Percentiles rank a stretch among this genome's conserved stretches.
Conservation (phyloP, 2,113 vertebrate genomes). For the Piprites chloris region DNA sequence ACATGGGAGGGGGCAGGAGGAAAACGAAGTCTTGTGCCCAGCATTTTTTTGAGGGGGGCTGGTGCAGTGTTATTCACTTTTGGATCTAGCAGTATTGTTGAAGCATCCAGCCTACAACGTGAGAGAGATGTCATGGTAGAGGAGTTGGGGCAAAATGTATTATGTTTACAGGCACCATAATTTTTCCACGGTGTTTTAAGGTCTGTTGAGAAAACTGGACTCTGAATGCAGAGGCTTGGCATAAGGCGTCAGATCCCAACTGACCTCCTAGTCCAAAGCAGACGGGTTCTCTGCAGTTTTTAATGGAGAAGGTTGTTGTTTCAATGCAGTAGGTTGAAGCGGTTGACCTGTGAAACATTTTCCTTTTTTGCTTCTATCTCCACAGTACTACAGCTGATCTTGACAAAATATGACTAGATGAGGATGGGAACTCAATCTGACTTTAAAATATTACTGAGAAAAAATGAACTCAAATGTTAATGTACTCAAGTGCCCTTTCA, state of each 20-base stretch:
- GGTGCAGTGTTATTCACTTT: neutral
- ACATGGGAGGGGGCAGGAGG: accelerated
- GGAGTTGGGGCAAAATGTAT: neutral
- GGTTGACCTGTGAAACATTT: neutral
- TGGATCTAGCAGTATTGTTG: accelerated
- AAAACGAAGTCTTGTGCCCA: neutral
- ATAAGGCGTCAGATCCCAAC: neutral
- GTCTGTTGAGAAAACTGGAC: neutral
- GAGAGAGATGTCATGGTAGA: neutral
- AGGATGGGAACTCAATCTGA: neutral
- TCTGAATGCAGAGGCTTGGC: neutral
- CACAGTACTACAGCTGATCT: neutral
- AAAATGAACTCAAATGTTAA: neutral
- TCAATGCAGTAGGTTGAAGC: neutral
- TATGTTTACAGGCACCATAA: neutral
- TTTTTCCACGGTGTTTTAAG: neutral
- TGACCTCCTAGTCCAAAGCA: neutral
- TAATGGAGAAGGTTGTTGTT: neutral
- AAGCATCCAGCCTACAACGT: neutral
- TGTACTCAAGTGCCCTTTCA: neutral
- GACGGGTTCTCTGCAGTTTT: neutral
- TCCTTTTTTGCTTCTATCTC: neutral
- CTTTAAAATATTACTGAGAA: neutral
- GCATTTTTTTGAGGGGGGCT: neutral
- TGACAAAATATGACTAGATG: neutral